phyloP scores from a whole-genome alignment of 2,888 invertebrate species.

The Eretmocerus hayati region DNA sequence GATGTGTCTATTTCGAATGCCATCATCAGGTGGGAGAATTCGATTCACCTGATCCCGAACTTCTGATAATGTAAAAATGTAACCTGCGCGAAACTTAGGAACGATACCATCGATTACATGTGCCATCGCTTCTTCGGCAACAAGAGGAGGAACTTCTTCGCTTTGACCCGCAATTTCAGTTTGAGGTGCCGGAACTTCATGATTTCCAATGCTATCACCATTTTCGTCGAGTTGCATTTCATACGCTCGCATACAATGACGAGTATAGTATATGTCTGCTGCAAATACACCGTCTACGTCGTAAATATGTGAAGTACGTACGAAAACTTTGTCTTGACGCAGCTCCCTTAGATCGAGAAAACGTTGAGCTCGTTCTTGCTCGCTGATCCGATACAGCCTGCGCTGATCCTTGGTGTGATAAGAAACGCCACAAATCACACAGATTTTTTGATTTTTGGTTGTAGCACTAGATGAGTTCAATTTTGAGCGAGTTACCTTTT shows the following conservation, averaged over 20 bases:
- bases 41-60: slow-evolving; percentile 1
- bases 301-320: slow-evolving; percentile 7
- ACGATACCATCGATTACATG: neutral
- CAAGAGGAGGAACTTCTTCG: neutral
- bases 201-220: neutral
- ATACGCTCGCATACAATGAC: slow-evolving; percentile 11
- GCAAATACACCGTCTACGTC: slow-evolving; percentile 6
- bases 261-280: slow-evolving; percentile 9
- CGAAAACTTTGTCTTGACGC: slow-evolving; percentile 5
- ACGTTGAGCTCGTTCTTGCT: slow-evolving; percentile 2
- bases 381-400: slow-evolving; percentile 5
- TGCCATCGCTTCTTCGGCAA: neutral
- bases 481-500: neutral
- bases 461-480: neutral
- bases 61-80: slow-evolving; percentile 5
- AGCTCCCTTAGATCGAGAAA: slow-evolving; percentile 1
- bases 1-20: neutral
- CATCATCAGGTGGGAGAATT: neutral
- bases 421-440: slow-evolving; percentile 2
- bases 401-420: neutral
- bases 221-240: slow-evolving; percentile 3
- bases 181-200: neutral
- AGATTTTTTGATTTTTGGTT: neutral
- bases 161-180: neutral
- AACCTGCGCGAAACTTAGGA: neutral